Evolutionary conservation across 2,888 invertebrate species (phyloP), one percentile per base, ranked within the genome.

Genomic region (Standfussiana lucernea): DNA sequence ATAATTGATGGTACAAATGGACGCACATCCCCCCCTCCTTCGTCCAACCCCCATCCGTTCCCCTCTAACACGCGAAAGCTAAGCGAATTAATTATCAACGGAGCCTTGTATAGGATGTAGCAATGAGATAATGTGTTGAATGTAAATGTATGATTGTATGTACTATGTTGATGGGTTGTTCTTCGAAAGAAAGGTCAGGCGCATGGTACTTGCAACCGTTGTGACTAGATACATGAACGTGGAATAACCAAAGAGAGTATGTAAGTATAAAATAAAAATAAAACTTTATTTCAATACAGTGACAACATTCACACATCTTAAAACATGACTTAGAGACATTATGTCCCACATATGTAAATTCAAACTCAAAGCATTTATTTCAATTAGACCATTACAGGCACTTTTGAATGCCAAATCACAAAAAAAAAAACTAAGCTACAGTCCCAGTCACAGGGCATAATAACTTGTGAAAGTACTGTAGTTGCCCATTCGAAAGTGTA

Each of bases 1-100:
- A 94, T 94, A 94, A 95, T 95, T 94, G 94, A 94, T 94, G 93
- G 91, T 92, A 93, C 93, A 93, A 95, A 94, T 93, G 93, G 90
- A 89, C 89, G 88, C 82, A 82, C 87, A 86, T 75, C 77, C 76
- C 82, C 21, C 47, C 32, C 18, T 72, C 59, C 72, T 59, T 72
- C 21, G 21, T 32, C 32, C 59, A 32, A 32, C 8, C 64, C 77
- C 50, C 77, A 35, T 56, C 67, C 45, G 13, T 40, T 53, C 75
- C 68, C 77, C 68, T 72, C 67, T 77, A 85, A 81, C 85, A 74
- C 83, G 82, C 82, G 77, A 86, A 84, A 86, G 86, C 91, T 92
- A 91, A 90, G 89, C 92, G 89, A 92, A 93, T 93, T 93, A 93
- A 93, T 93, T 93, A 92, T 88, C 81, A 85, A 81, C 80, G 72